These are phyloP conservation scores for Rhodinocichla rosea DNA, from an alignment of 2,113 vertebrate species.

Conservation along the genomic window DNA sequence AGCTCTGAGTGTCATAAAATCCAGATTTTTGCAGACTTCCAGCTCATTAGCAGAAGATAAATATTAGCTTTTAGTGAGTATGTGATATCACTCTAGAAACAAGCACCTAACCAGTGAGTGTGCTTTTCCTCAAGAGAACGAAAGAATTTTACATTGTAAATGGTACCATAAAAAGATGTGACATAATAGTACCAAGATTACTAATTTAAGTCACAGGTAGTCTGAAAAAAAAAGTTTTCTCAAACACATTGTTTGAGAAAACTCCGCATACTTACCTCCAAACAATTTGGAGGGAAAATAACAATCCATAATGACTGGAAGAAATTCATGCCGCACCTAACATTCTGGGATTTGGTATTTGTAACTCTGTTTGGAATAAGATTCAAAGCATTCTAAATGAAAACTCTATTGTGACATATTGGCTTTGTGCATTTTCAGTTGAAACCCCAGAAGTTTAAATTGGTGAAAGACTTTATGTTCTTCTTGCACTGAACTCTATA, in stretches of 20 bases:
- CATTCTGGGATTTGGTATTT: not conserved
- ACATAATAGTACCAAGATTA: not conserved
- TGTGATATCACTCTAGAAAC: not conserved
- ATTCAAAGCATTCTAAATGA: not conserved
- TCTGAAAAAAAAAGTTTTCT: not conserved
- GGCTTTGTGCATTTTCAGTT: not conserved
- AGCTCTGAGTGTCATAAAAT: not conserved
- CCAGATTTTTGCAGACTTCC: not conserved
- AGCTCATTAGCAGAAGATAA: not conserved
- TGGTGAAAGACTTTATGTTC: not conserved
- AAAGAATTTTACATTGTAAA: not conserved
- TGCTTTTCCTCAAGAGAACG: not conserved
- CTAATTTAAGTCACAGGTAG: not conserved
- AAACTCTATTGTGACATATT: not conserved
- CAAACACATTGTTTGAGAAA: not conserved
- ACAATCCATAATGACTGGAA: not conserved
- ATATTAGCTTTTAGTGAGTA: not conserved
- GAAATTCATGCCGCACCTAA: fast-evolving
- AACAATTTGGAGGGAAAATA: not conserved
- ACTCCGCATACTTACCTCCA: not conserved
- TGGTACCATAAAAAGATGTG: not conserved
- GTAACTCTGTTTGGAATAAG: not conserved
- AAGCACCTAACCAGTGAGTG: not conserved
- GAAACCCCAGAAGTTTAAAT: not conserved
- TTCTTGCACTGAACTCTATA: not conserved